Percentiles rank a stretch among this genome's conserved stretches.
phyloP scores from a whole-genome alignment of 2,888 invertebrate genomes.

The Xestia ashworthii region DNA sequence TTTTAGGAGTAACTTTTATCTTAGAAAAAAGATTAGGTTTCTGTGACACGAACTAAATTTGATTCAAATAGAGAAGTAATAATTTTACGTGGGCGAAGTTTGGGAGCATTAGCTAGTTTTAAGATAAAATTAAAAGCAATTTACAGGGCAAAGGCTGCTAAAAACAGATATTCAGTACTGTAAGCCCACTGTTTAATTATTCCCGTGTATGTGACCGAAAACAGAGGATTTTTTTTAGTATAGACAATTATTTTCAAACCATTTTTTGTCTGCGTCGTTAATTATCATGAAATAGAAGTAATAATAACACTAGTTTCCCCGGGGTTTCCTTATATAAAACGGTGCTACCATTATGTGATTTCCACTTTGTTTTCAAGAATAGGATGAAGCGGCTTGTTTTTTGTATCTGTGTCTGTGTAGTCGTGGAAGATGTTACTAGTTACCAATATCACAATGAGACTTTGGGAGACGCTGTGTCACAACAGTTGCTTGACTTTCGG shows the following conservation, averaged over 20 bases:
- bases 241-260: background rate
- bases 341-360: slow-evolving; percentile 1
- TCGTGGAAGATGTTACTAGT: slow-evolving; percentile 16
- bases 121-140: background rate
- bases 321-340: slow-evolving; percentile 15
- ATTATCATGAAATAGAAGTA: slow-evolving; percentile 8
- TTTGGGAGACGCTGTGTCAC: slow-evolving; percentile 28
- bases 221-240: background rate
- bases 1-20: background rate
- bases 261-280: background rate
- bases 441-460: slow-evolving; percentile 34
- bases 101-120: too few species aligned
- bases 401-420: slow-evolving; percentile 24
- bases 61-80: background rate
- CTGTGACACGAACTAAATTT: background rate
- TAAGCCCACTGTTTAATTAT: background rate
- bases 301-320: slow-evolving; percentile 22
- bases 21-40: background rate
- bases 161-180: background rate
- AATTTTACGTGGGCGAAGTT: background rate
- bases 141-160: background rate
- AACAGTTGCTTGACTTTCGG: slow-evolving; percentile 38
- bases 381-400: slow-evolving; percentile 28
- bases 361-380: background rate
- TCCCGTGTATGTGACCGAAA: background rate